Evolutionary conservation across 2,113 vertebrate species (phyloP).

Genomic region (Agelaius phoeniceus): DNA sequence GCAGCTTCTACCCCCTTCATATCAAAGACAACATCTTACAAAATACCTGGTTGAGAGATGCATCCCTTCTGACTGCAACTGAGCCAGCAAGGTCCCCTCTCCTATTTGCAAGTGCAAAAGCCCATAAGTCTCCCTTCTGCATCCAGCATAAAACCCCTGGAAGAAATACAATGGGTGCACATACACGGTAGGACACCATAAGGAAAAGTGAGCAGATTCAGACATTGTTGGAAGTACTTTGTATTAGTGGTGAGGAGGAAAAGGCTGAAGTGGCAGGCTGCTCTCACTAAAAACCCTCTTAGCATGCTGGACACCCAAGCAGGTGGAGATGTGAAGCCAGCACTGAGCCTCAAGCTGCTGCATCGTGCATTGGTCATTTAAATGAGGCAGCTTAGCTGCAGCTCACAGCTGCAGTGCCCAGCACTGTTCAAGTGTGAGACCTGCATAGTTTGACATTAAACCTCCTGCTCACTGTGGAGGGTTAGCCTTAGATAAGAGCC

Average conservation of each 20-base stretch:
- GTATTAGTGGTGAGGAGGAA: neutral
- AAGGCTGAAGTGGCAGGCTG: neutral
- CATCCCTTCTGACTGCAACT: neutral
- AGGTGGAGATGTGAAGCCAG: neutral
- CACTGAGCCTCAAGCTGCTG: neutral
- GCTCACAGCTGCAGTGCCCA: neutral
- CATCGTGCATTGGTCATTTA: neutral
- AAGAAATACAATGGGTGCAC: neutral
- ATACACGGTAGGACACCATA: rapidly evolving
- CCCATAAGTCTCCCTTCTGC: neutral
- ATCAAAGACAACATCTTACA: neutral
- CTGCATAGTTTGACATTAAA: neutral
- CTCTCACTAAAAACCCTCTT: neutral
- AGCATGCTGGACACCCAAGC: neutral
- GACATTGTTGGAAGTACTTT: neutral
- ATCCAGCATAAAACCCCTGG: neutral
- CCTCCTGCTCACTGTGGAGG: rapidly evolving
- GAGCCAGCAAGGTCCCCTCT: neutral
- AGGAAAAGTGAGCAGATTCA: neutral
- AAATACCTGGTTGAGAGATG: neutral
- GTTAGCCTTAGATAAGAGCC: neutral
- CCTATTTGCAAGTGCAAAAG: neutral
- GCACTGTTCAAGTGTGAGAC: neutral
- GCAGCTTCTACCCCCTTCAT: neutral
- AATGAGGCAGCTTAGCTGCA: neutral